These are phyloP conservation scores for Grapholita molesta DNA, from an alignment of 1,140 invertebrate genomes.

Conservation along the genomic window DNA sequence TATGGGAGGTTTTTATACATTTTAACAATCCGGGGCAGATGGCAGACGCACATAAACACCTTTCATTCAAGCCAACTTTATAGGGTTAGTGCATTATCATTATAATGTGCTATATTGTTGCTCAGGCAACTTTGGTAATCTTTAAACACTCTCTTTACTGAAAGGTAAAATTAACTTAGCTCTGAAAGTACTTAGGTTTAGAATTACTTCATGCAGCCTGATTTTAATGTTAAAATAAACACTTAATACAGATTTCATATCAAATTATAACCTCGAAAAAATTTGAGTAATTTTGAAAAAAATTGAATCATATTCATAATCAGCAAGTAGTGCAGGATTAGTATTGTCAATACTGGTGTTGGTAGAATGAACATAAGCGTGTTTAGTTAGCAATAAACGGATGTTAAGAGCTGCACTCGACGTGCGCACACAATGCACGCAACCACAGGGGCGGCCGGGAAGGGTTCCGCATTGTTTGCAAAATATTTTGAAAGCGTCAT, in stretches of 20 bases:
- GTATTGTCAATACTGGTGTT: neutral
- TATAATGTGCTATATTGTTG: conserved; percentile 25
- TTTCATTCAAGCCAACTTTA: conserved; percentile 60
- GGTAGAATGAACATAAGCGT: conserved; percentile 30
- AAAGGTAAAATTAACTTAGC: too few relatives aligned
- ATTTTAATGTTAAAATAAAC: too few relatives aligned
- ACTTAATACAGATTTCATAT: too few relatives aligned
- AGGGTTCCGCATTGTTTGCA: conserved; percentile 72
- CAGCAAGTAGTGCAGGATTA: neutral
- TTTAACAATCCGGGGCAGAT: conserved; percentile 73
- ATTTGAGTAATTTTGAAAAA: too few relatives aligned
- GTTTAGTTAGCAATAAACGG: conserved; percentile 46
- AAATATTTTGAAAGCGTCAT: conserved; percentile 76
- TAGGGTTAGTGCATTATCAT: conserved; percentile 70
- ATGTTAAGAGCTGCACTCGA: conserved; percentile 57
- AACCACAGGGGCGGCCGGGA: conserved; percentile 45
- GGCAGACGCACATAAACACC: conserved; percentile 65
- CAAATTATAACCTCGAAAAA: too few relatives aligned
- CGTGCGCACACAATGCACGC: conserved; percentile 40
- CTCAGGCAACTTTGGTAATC: conserved; percentile 29
- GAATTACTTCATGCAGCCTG: too few relatives aligned
- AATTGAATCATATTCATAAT: neutral
- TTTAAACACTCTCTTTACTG: too few relatives aligned
- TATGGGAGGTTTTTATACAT: conserved; percentile 65
- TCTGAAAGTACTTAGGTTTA: too few relatives aligned